A percentile compares a stretch with the other conserved stretches of the same genome.
Evolutionary conservation across 2,888 invertebrate genomes (phyloP).

Genomic region (Actias luna): DNA sequence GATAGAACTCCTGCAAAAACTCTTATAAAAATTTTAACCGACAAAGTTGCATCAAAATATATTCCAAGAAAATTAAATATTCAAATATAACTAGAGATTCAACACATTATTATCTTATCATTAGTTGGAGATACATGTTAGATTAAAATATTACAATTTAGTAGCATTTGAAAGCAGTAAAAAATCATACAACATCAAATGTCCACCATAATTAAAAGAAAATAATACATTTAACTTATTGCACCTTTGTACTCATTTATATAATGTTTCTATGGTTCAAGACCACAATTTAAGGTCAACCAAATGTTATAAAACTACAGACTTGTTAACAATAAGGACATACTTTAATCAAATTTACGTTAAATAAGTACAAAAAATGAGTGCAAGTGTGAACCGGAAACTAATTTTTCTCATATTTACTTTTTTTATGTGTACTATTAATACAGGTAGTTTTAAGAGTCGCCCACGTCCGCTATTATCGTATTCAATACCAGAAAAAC

Average conservation of each 20-base stretch:
- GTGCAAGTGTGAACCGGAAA: constrained; percentile 27
- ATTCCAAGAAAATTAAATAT: too few relatives aligned
- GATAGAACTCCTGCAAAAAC: too few relatives aligned
- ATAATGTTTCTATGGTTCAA: constrained; percentile 37
- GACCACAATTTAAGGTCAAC: constrained; percentile 65
- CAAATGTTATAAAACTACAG: constrained; percentile 65
- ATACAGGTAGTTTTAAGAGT: constrained; percentile 25
- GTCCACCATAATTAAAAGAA: neutral
- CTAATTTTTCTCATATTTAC: constrained; percentile 32
- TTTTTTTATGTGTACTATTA: constrained; percentile 14
- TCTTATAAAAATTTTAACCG: too few relatives aligned
- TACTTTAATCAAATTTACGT: constrained; percentile 45
- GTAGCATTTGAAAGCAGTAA: too few relatives aligned
- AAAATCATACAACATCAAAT: too few relatives aligned
- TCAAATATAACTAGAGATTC: too few relatives aligned
- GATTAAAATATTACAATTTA: too few relatives aligned
- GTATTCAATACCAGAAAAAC: constrained; percentile 51
- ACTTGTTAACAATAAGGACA: constrained; percentile 53
- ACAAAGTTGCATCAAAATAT: too few relatives aligned
- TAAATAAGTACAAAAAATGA: constrained; percentile 46
- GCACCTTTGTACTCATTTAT: constrained; percentile 24
- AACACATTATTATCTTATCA: too few relatives aligned
- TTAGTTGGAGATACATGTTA: too few relatives aligned
- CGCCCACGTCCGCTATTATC: constrained; percentile 39
- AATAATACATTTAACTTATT: constrained; percentile 6